Evolutionary conservation across 2,888 invertebrate genomes (phyloP), one percentile per base, ranked within the genome.

Genomic region (Autographa gamma): DNA sequence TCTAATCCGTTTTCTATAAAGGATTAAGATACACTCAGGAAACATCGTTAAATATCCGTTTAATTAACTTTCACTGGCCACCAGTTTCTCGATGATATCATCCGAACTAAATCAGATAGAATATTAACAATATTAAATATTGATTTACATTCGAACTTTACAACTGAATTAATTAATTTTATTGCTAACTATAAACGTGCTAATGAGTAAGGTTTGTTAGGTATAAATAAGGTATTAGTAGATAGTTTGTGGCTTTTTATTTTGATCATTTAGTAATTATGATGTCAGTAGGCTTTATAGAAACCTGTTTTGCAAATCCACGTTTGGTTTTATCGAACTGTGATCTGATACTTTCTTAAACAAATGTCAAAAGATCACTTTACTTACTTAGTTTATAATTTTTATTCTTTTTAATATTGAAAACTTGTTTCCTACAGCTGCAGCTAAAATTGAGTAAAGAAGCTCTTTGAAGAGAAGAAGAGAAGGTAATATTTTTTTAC

Each of bases 41-140:
- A 43, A 62, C 82, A 76, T 88, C 82, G 83, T 88, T 87, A 90
- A 89, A 85, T 85, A 83, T 81, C 54, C 76, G 73, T 84, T 88
- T 90, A 90, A 92, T 92, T 91, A 89, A 91, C 93, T 93, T 93
- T 93, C 93, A 88, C 93, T 88, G n/a, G 62, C 81, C 76, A 76
- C 77, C 73, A 85, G 82, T 81, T 76, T 84, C 82, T 66, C 66
- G 41, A 25, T 93, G 93, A 93, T 92, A 91, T 93, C 93, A 93
- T 89, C 64, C 58, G 64, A 69, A 76, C 81, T 70, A 66, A 76
- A 75, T 74, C 43, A 66, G 80, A 72, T 66, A 70, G 67, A 52
- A 76, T 69, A 73, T 71, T 70, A 69, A 71, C 60, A 60, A 79
- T 77, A 77, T 68, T 77, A 65, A 63, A 71, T 71, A 68, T 71